Evolutionary conservation across 2,113 vertebrate species (phyloP).

Genomic region (Pituophis catenifer): DNA sequence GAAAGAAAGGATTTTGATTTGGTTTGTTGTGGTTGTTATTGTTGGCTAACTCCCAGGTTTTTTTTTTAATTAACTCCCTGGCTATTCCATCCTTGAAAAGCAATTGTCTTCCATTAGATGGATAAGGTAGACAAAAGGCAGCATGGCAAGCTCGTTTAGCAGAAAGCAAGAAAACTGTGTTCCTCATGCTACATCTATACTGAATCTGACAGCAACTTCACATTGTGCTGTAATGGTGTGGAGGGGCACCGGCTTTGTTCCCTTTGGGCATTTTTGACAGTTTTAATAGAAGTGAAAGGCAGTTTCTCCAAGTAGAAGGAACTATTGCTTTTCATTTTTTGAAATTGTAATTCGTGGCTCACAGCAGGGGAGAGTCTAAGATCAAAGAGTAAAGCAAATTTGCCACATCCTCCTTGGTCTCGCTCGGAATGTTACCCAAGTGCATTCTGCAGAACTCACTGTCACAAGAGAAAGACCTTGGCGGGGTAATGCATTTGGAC

Average conservation of each 20-base stretch:
- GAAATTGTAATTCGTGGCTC: conserved; percentile 47
- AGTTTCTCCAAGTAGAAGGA: conserved; percentile 51
- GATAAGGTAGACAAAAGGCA: conserved; percentile 56
- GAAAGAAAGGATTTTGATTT: not conserved
- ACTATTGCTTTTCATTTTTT: conserved; percentile 7
- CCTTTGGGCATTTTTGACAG: conserved; percentile 60
- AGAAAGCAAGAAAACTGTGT: conserved; percentile 55
- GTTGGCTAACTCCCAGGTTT: conserved; percentile 61
- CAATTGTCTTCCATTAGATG: conserved; percentile 67
- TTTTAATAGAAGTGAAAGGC: conserved; percentile 65
- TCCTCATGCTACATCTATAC: conserved; percentile 54
- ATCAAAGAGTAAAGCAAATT: conserved; percentile 16
- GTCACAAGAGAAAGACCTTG: conserved; percentile 20
- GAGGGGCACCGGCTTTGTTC: conserved; percentile 61
- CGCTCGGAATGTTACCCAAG: conserved; percentile 21
- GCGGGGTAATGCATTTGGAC: conserved; percentile 10
- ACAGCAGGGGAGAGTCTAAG: not conserved
- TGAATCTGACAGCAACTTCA: conserved; percentile 59
- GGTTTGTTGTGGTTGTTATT: conserved; percentile 33
- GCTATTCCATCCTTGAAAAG: conserved; percentile 66
- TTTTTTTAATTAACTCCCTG: conserved; percentile 74
- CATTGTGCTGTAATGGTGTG: conserved; percentile 40
- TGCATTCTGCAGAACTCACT: not conserved
- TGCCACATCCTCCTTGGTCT: conserved; percentile 26
- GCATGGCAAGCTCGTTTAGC: conserved; percentile 52